Evolutionary conservation across 2,113 vertebrate species (phyloP).

Genomic region (Myotis yumanensis): DNA sequence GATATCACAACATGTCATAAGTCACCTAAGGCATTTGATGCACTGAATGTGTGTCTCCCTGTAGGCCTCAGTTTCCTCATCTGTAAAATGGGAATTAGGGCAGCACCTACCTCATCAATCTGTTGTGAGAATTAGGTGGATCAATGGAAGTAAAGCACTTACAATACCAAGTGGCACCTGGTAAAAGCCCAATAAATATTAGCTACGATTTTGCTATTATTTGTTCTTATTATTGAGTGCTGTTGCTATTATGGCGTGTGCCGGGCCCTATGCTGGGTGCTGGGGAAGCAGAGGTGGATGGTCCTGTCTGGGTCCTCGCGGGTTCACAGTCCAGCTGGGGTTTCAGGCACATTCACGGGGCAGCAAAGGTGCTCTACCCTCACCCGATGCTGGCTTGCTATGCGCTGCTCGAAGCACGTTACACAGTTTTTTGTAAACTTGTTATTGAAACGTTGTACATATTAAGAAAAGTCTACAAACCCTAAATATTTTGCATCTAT

Average conservation of each 20-base stretch:
- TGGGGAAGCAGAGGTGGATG: not conserved
- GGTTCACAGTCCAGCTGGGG: not conserved
- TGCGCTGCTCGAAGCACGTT: accelerated
- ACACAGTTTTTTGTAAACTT: not conserved
- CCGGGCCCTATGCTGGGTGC: not conserved
- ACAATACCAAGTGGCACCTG: not conserved
- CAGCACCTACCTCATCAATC: not conserved
- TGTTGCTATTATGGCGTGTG: not conserved
- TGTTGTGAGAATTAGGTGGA: not conserved
- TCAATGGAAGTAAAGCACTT: not conserved
- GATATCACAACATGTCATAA: not conserved
- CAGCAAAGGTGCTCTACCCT: accelerated
- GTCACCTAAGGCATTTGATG: not conserved
- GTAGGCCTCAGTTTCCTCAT: not conserved
- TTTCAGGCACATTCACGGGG: accelerated
- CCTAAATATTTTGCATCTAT: not conserved
- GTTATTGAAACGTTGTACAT: not conserved
- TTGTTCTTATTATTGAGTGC: not conserved
- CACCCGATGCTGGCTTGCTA: accelerated
- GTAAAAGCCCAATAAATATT: not conserved
- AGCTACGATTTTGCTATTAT: not conserved
- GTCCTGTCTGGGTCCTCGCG: not conserved
- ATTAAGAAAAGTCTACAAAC: not conserved
- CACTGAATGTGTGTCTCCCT: not conserved
- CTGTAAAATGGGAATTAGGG: not conserved